Evolutionary conservation across 2,888 invertebrate genomes (phyloP), one percentile per base, ranked within the genome.

Genomic region (Hecatera dysodea): DNA sequence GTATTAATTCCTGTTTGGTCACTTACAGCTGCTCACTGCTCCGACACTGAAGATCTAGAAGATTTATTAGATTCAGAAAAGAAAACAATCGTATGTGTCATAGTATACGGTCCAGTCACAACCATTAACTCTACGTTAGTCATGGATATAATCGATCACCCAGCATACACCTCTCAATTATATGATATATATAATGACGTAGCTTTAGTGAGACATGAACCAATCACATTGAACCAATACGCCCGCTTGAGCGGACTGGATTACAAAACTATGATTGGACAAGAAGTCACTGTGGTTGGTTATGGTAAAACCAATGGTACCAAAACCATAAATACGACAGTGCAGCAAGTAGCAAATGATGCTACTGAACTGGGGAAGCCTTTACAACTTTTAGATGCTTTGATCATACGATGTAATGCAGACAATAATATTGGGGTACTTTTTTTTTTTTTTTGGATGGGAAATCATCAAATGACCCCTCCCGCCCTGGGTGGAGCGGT

Each of bases 231-330:
- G 19, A 24, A 39, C 8, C 22, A n/a, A 27, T 80, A 69, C 44
- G 78, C 64, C 1, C 69, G 52, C 11, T 1, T 80, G n/a, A 75
- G 81, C 8, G 81, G 48, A 24, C 17, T 78, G 33, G 78, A 78
- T 65, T 50, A 27, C 24, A 0, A 9, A 19, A 33, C 65, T 50
- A 50, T 80, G 15, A 7, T 62, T 27, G 78, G 81, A 11, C 64
- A 80, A 12, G 33, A 65, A 69, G 69, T 53, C 5, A 68, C 17
- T 22, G 8, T 78, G 15, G 29, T 33, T 12, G 77, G 77, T 22
- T 65, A 75, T 1, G 80, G 77, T 2, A 60, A 0, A 5, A 39
- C 39, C 15, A 39, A 57, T n/a, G 0, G 17, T 0, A 1, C 9
- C 0, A 15, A 1, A 39, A 24, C 1, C 2, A 15, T 0, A 7